Percentiles rank a stretch among this genome's conserved stretches.
phyloP scores from a whole-genome alignment of 1,140 invertebrate genomes.

The Aphaenogaster floridana region DNA sequence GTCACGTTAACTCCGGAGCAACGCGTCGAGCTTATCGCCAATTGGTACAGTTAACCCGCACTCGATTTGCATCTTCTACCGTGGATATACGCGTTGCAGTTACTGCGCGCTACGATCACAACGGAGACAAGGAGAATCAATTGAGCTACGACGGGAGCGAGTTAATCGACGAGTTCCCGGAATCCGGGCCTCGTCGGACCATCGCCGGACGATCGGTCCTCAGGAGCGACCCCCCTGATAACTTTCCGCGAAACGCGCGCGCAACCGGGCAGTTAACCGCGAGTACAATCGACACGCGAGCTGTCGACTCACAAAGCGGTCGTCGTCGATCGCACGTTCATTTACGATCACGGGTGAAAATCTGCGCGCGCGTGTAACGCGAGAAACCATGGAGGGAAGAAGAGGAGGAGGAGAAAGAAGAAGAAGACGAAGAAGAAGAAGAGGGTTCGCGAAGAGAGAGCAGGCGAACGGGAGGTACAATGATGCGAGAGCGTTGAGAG shows the following conservation, averaged over 20 bases:
- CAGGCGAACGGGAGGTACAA: slow-evolving; percentile 34
- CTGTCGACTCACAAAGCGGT: slow-evolving; percentile 16
- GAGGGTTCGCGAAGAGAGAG: not conserved
- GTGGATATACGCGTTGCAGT: not conserved
- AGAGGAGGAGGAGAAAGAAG: not conserved
- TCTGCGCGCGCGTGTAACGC: slow-evolving; percentile 35
- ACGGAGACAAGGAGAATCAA: slow-evolving; percentile 24
- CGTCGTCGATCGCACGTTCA: slow-evolving; percentile 37
- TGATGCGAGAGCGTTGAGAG: slow-evolving; percentile 64
- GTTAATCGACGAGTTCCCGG: slow-evolving; percentile 36
- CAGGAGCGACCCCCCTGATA: not conserved
- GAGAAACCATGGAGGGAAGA: not conserved
- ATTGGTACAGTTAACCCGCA: not conserved
- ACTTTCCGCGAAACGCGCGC: slow-evolving; percentile 52
- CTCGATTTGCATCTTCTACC: not conserved
- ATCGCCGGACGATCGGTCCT: slow-evolving; percentile 8
- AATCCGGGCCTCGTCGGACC: not conserved
- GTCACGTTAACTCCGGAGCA: no score
- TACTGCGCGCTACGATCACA: not conserved
- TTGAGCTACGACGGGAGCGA: slow-evolving; percentile 20
- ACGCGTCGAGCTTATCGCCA: no score
- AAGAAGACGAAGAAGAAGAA: not conserved
- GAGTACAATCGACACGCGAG: slow-evolving; percentile 52
- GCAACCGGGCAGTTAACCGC: not conserved
- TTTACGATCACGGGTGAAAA: slow-evolving; percentile 54